Evolutionary conservation across 2,113 vertebrate genomes (phyloP).

Genomic region (Onychostoma macrolepis): DNA sequence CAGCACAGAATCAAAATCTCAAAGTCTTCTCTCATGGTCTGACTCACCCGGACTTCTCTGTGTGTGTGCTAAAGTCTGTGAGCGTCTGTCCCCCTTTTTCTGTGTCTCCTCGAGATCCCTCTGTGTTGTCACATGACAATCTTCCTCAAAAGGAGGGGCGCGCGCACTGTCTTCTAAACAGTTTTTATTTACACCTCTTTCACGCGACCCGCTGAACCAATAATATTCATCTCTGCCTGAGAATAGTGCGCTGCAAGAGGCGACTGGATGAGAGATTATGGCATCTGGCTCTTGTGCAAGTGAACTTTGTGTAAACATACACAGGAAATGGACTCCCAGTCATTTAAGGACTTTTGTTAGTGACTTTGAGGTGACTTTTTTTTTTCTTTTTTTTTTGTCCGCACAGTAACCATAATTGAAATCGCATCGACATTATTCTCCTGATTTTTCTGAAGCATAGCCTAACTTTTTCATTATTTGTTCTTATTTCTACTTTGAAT

Average conservation of each 20-base stretch:
- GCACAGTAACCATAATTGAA: neutral
- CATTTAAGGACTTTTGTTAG: neutral
- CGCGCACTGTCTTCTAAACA: neutral
- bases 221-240: neutral
- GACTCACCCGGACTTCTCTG: neutral
- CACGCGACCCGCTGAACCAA: conserved; percentile 21
- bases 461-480: neutral
- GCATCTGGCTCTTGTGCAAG: conserved; percentile 24
- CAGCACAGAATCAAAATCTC: neutral
- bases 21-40: neutral
- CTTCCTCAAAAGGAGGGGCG: conserved; percentile 80
- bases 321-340: neutral
- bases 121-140: conserved; percentile 89
- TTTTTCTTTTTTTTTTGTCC: no score
- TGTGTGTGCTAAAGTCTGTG: neutral
- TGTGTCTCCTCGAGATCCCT: conserved; percentile 70
- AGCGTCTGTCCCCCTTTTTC: conserved; percentile 15
- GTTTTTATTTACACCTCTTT: conserved; percentile 9
- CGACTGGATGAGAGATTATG: conserved; percentile 57
- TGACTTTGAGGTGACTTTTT: neutral
- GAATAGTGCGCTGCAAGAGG: neutral
- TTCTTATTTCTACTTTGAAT: neutral
- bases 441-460: no score
- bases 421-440: no score
- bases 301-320: conserved; percentile 25